These are phyloP conservation scores for Litoditis marina DNA, from an alignment of 2,888 invertebrate genomes.

Conservation along the genomic window DNA sequence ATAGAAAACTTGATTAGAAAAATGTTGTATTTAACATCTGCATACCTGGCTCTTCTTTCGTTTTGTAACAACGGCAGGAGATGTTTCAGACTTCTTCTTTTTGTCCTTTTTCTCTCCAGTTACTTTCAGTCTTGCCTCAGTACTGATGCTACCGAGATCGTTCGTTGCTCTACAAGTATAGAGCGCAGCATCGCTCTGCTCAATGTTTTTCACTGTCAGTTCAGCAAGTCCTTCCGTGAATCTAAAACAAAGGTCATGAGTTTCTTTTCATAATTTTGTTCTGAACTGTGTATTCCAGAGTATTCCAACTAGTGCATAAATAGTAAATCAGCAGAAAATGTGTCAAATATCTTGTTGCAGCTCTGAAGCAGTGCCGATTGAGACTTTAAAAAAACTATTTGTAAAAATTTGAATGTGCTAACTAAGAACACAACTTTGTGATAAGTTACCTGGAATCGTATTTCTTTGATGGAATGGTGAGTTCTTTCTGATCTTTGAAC, in stretches of 20 bases:
- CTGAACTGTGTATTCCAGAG: no score
- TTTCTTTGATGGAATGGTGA: slow-evolving; percentile 57
- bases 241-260: no score
- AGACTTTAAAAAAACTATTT: no score
- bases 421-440: no score
- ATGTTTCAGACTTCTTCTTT: slow-evolving; percentile 31
- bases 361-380: no score
- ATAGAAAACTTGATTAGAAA: not conserved
- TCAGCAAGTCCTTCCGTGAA: slow-evolving; percentile 63
- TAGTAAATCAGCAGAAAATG: not conserved
- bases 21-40: slow-evolving; percentile 9
- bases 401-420: no score
- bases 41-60: slow-evolving; percentile 23
- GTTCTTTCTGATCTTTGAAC: slow-evolving; percentile 59
- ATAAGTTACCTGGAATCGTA: slow-evolving; percentile 59
- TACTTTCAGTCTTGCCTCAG: slow-evolving; percentile 66
- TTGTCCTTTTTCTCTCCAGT: slow-evolving; percentile 27
- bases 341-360: no score
- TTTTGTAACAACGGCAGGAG: slow-evolving; percentile 31
- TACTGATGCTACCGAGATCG: slow-evolving; percentile 77
- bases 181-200: slow-evolving; percentile 80
- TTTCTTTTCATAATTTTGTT: no score
- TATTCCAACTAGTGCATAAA: no score
- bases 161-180: slow-evolving; percentile 81
- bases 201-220: slow-evolving; percentile 66